Conservation (phyloP, 1,140 invertebrate species). For the Zaprionus taronus region DNA sequence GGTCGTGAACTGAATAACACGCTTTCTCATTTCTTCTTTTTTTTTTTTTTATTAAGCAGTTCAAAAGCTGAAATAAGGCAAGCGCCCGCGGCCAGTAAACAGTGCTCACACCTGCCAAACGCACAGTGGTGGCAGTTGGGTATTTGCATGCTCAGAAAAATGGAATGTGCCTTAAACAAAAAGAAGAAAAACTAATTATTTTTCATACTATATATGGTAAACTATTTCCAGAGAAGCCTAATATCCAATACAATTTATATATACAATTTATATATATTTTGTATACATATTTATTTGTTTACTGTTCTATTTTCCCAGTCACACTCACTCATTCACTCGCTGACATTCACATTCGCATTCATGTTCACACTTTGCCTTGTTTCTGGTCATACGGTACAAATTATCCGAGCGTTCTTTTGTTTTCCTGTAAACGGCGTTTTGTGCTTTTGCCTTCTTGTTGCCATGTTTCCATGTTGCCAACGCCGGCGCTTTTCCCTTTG, state of each 20-base stretch:
- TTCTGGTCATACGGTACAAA: slow-evolving; percentile 31
- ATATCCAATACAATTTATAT: too few species aligned
- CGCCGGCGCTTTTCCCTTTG: slow-evolving; percentile 27
- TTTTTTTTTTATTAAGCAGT: slow-evolving; percentile 41
- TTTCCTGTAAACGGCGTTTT: slow-evolving; percentile 40
- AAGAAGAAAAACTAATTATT: background rate
- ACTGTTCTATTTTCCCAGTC: background rate
- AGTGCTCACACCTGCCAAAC: slow-evolving; percentile 9
- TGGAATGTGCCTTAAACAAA: background rate
- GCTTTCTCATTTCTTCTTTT: background rate
- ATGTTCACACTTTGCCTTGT: background rate
- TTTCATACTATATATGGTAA: too few species aligned
- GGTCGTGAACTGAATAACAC: slow-evolving; percentile 51
- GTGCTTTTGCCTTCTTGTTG: slow-evolving; percentile 33
- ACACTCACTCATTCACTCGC: background rate
- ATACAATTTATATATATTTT: too few species aligned
- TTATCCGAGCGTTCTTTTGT: slow-evolving; percentile 46
- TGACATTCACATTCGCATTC: background rate
- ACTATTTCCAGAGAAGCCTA: too few species aligned
- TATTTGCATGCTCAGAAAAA: background rate
- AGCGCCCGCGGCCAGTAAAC: slow-evolving; percentile 49
- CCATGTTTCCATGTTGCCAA: slow-evolving; percentile 20
- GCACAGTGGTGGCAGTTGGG: slow-evolving; percentile 15
- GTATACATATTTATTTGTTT: too few species aligned
- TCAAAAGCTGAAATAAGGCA: slow-evolving; percentile 48